Conservation (phyloP, 2,797 vertebrate genomes). For the Emydoidea blandingii region DNA sequence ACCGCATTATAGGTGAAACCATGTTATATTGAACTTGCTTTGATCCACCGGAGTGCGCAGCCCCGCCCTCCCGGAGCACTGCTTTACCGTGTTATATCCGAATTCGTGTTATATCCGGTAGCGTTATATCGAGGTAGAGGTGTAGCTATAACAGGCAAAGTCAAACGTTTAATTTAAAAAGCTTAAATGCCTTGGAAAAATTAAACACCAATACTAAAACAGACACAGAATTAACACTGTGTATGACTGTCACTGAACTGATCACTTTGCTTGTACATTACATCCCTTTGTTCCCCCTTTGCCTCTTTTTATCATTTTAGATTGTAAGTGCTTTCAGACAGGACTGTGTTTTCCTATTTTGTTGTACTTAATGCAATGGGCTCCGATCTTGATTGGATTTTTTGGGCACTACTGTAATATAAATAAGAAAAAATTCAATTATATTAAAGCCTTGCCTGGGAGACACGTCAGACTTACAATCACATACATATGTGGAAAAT, state of each 20-base stretch:
- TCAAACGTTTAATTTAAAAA: neutral
- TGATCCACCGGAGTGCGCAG: no score
- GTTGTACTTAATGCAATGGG: neutral
- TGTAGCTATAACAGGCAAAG: neutral
- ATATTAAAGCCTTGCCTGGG: neutral
- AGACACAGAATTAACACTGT: neutral
- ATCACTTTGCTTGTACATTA: neutral
- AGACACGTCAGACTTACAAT: constrained; percentile 57
- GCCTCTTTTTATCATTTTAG: neutral
- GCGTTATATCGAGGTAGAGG: no score
- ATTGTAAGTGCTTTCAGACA: neutral
- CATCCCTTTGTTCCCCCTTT: neutral
- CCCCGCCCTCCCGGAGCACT: no score
- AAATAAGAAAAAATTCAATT: neutral
- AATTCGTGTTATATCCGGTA: no score
- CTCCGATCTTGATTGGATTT: neutral
- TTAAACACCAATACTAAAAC: neutral
- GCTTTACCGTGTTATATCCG: no score
- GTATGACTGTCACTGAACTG: neutral
- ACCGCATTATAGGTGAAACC: no score
- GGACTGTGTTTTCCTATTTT: neutral
- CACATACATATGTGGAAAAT: neutral
- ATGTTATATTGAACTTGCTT: no score
- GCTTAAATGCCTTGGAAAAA: accelerated
- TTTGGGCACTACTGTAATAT: neutral